phyloP scores from a whole-genome alignment of 2,113 vertebrate genomes.

The Climacteris rufus region DNA sequence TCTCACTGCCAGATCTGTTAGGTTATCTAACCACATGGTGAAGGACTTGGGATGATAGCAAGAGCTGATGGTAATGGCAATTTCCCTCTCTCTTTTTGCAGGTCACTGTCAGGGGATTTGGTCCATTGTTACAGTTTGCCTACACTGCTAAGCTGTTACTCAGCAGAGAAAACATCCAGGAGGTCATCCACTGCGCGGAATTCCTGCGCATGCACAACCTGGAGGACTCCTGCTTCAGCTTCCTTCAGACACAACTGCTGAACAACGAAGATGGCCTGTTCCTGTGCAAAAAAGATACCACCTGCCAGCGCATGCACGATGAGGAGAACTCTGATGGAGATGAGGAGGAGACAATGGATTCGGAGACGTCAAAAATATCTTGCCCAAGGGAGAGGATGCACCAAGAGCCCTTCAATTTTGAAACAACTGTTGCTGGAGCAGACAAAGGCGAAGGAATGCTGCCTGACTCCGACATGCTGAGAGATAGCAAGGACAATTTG shows the following conservation, averaged over 20 bases:
- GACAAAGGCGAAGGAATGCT: slow-evolving; percentile 77
- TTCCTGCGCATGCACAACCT: slow-evolving; percentile 99
- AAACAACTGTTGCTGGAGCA: slow-evolving; percentile 66
- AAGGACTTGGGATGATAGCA: slow-evolving; percentile 71
- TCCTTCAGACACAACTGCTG: slow-evolving; percentile 94
- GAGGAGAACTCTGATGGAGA: slow-evolving; percentile 79
- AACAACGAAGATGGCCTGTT: slow-evolving; percentile 89
- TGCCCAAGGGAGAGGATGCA: slow-evolving; percentile 80
- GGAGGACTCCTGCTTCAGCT: slow-evolving; percentile 99
- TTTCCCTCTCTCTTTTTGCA: slow-evolving; percentile 78
- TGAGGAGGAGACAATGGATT: slow-evolving; percentile 81
- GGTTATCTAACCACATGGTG: slow-evolving; percentile 67
- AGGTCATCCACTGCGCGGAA: slow-evolving; percentile 97
- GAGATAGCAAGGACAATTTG: slow-evolving; percentile 81
- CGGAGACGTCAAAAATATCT: slow-evolving; percentile 77
- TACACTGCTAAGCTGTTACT: slow-evolving; percentile 99
- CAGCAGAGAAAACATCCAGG: slow-evolving; percentile 98
- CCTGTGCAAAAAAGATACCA: slow-evolving; percentile 83
- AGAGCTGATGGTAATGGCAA: slow-evolving; percentile 82
- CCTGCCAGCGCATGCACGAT: slow-evolving; percentile 74
- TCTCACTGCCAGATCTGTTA: slow-evolving; percentile 72
- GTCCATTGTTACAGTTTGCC: slow-evolving; percentile 98
- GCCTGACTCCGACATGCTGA: slow-evolving; percentile 70
- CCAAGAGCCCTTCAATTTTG: slow-evolving; percentile 77
- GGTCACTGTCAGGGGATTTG: slow-evolving; percentile 98